A percentile compares a stretch with the other conserved stretches of the same genome.
These are phyloP conservation scores for Climacteris rufus DNA, from an alignment of 2,113 vertebrate genomes.

Conservation along the genomic window DNA sequence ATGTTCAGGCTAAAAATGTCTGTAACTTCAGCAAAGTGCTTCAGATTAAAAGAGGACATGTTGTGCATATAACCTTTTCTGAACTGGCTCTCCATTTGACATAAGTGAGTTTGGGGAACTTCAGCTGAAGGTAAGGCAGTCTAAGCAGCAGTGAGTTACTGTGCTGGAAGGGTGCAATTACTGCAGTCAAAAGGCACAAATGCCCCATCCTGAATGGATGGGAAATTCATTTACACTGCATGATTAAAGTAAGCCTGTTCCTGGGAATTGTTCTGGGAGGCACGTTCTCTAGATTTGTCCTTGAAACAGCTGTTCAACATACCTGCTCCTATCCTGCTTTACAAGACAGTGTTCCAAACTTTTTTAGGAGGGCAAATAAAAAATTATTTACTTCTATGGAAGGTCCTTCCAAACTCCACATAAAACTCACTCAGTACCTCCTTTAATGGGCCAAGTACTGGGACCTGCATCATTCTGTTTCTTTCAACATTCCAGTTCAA, in stretches of 20 bases:
- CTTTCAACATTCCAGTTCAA: not conserved
- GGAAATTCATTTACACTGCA: not conserved
- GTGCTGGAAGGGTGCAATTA: not conserved
- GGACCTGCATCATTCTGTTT: not conserved
- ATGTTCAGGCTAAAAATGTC: not conserved
- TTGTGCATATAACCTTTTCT: not conserved
- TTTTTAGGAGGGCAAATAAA: not conserved
- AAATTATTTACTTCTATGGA: not conserved
- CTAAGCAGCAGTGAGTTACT: not conserved
- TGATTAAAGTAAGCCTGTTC: not conserved
- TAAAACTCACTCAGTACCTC: not conserved
- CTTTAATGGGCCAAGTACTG: not conserved
- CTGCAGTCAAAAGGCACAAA: not conserved
- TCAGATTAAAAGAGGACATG: not conserved
- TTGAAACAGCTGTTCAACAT: not conserved
- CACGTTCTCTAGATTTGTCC: not conserved
- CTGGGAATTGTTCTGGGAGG: not conserved
- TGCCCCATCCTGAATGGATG: not conserved
- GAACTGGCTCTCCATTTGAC: not conserved
- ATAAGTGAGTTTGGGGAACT: not conserved
- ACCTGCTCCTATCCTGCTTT: not conserved
- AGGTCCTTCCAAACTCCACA: not conserved
- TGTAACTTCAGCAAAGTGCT: not conserved
- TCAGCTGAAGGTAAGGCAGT: not conserved
- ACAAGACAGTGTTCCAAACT: not conserved